These are phyloP conservation scores for Gymnothorax reevesii DNA, from an alignment of 2,797 vertebrate species.

Conservation along the genomic window DNA sequence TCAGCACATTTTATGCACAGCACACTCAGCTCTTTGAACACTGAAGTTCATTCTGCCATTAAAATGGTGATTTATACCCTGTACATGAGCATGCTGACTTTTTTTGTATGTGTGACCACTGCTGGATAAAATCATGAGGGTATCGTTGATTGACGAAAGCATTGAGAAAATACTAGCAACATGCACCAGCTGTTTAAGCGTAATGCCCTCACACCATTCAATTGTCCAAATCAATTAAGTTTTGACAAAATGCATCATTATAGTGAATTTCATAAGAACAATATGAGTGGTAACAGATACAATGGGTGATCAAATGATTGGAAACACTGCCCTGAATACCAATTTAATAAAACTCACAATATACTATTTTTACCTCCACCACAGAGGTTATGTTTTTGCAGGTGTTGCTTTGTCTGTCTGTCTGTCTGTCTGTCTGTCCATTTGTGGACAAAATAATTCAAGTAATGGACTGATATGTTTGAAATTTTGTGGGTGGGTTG, in stretches of 20 bases:
- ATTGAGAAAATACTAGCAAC: background rate
- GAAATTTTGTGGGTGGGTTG: too few relatives aligned
- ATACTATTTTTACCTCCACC: too few relatives aligned
- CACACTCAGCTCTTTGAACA: background rate
- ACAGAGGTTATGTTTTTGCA: too few relatives aligned
- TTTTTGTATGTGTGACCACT: background rate
- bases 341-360: too few relatives aligned
- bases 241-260: background rate
- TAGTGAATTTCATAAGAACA: background rate
- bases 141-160: background rate
- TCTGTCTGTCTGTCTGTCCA: too few relatives aligned
- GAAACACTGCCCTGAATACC: too few relatives aligned
- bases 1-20: slow-evolving; percentile 7
- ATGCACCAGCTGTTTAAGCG: background rate
- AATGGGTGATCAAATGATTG: too few relatives aligned
- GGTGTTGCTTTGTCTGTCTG: too few relatives aligned
- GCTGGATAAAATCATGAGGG: background rate
- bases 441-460: too few relatives aligned
- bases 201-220: background rate
- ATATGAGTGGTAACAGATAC: background rate
- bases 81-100: background rate
- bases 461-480: too few relatives aligned
- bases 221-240: slow-evolving; percentile 1
- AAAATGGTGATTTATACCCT: background rate
- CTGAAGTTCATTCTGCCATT: background rate